Evolutionary conservation across 2,113 vertebrate species (phyloP).

Genomic region (Pelusios castaneus): DNA sequence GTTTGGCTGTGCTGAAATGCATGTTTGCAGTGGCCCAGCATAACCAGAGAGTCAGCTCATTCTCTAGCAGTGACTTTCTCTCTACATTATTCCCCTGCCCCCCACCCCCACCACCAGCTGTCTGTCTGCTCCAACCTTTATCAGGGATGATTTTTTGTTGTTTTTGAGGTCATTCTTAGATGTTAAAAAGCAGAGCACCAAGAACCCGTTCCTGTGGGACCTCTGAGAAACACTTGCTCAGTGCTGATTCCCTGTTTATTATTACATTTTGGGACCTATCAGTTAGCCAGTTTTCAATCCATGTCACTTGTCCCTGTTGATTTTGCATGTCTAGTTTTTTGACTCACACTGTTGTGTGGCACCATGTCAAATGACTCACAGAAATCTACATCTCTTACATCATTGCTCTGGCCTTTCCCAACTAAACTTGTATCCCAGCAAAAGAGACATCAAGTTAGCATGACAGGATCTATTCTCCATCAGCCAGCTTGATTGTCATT

Average conservation of each 20-base stretch:
- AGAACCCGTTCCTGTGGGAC: neutral
- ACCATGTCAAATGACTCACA: neutral
- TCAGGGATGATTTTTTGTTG: neutral
- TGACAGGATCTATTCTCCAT: neutral
- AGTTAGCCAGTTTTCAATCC: neutral
- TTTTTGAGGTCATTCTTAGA: neutral
- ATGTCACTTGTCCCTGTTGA: neutral
- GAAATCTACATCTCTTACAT: neutral
- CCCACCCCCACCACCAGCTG: fast-evolving
- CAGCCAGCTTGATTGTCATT: neutral
- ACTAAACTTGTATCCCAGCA: neutral
- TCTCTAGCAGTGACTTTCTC: too few species aligned
- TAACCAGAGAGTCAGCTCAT: neutral
- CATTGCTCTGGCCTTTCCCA: neutral
- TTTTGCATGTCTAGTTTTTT: neutral
- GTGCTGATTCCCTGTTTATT: neutral
- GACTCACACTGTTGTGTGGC: neutral
- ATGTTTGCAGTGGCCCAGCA: neutral
- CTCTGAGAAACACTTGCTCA: neutral
- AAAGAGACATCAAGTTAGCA: neutral
- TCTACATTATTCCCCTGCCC: neutral
- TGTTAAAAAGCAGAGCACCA: neutral
- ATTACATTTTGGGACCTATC: neutral
- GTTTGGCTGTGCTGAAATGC: neutral
- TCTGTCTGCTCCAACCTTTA: neutral